These are phyloP conservation scores for Leptopilina boulardi DNA, from an alignment of 1,140 invertebrate genomes.

Conservation along the genomic window DNA sequence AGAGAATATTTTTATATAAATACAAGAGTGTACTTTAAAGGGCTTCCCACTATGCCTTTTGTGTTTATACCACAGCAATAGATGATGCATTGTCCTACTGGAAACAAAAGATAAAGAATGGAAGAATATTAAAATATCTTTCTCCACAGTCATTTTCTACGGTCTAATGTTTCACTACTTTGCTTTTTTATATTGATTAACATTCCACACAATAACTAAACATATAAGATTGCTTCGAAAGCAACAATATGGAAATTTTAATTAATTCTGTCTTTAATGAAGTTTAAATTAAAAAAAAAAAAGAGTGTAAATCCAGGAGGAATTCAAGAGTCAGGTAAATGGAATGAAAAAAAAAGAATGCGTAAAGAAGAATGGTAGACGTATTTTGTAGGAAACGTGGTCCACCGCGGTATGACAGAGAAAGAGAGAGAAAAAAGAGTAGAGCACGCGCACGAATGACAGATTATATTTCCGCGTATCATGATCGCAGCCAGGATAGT, in stretches of 20 bases:
- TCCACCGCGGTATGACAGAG: neutral
- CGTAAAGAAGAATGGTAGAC: conserved; percentile 9
- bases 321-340: neutral
- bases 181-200: conserved; percentile 10
- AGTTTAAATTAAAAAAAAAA: too few species aligned
- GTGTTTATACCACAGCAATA: conserved; percentile 23
- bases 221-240: neutral
- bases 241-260: neutral
- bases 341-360: conserved; percentile 4
- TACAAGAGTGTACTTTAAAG: neutral
- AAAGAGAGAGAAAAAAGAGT: conserved; percentile 13
- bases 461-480: conserved; percentile 73
- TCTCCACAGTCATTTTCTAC: conserved; percentile 15
- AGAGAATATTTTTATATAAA: neutral
- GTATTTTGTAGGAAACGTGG: conserved; percentile 12
- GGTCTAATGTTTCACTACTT: conserved; percentile 11
- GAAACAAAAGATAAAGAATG: conserved; percentile 29
- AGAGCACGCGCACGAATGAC: conserved; percentile 66
- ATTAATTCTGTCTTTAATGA: neutral
- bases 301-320: neutral
- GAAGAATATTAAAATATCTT: conserved; percentile 30
- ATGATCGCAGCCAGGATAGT: conserved; percentile 69
- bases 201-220: neutral
- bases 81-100: conserved; percentile 25
- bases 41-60: conserved; percentile 9